Evolutionary conservation across 1,140 invertebrate genomes (phyloP).

Genomic region (Onthophagus taurus): DNA sequence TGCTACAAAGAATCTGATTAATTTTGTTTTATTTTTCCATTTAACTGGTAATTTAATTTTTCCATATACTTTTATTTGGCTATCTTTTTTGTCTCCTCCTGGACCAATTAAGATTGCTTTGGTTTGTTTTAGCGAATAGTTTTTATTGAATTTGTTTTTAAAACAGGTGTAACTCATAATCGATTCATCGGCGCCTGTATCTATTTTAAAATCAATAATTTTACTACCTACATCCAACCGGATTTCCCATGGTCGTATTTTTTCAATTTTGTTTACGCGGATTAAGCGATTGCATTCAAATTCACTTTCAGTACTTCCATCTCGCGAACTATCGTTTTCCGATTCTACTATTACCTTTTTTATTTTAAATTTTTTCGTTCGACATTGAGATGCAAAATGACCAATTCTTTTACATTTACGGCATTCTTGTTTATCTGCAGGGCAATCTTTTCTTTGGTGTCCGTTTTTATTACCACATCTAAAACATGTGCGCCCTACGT

Average conservation of each 20-base stretch:
- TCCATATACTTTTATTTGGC: not conserved
- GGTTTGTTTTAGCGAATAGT: not conserved
- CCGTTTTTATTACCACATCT: not conserved
- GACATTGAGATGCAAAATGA: not conserved
- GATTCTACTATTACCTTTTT: not conserved
- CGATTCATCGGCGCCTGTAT: not conserved
- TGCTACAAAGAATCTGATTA: not conserved
- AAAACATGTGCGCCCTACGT: no score
- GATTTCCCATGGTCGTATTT: not conserved
- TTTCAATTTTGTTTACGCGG: no score
- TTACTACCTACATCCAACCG: not conserved
- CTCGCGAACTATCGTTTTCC: not conserved
- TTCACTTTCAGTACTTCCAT: not conserved
- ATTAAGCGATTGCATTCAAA: no score
- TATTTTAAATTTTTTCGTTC: not conserved
- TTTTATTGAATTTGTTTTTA: not conserved
- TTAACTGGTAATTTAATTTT: not conserved
- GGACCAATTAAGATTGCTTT: not conserved
- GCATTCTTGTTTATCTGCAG: not conserved
- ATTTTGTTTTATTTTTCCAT: not conserved
- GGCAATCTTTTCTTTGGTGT: not conserved
- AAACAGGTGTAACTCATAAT: not conserved
- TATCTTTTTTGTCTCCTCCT: no score
- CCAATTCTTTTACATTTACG: not conserved
- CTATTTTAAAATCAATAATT: not conserved